Percentiles rank a stretch among this genome's conserved stretches.
These are phyloP conservation scores for Lycocerus yunnanus DNA, from an alignment of 2,888 invertebrate species.

Conservation along the genomic window DNA sequence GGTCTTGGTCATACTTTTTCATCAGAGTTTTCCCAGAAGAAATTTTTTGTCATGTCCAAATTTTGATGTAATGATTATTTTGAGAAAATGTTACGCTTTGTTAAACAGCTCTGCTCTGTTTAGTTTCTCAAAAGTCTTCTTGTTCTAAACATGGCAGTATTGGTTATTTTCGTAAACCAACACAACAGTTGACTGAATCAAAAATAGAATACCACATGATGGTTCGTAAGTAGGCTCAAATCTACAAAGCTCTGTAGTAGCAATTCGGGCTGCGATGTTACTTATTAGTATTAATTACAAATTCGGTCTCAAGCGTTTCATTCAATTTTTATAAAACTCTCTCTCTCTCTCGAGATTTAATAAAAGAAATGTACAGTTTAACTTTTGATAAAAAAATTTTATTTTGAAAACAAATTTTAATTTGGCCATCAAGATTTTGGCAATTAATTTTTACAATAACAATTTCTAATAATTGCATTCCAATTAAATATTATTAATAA, in stretches of 20 bases:
- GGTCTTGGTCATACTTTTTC: conserved; percentile 6
- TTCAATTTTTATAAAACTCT: not conserved
- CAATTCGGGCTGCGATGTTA: conserved; percentile 24
- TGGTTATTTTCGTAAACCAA: conserved; percentile 31
- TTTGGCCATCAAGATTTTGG: not conserved
- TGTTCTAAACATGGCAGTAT: conserved; percentile 33
- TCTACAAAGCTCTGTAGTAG: conserved; percentile 17
- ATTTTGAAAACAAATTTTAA: not conserved
- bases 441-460: not conserved
- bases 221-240: conserved; percentile 19
- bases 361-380: not conserved
- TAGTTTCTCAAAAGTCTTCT: conserved; percentile 1
- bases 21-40: not conserved
- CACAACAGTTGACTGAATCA: conserved; percentile 28
- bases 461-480: not conserved
- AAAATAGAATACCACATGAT: conserved; percentile 31
- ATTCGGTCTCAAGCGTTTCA: conserved; percentile 4
- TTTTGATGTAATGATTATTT: not conserved
- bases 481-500: not conserved
- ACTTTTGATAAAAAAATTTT: not conserved
- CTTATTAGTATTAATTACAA: conserved; percentile 31
- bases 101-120: not conserved
- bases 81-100: not conserved
- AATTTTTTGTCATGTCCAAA: not conserved
- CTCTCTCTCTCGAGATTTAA: not conserved